Conservation (phyloP, 92 coral and sea anemone genomes). For the Palythoa grandis region DNA sequence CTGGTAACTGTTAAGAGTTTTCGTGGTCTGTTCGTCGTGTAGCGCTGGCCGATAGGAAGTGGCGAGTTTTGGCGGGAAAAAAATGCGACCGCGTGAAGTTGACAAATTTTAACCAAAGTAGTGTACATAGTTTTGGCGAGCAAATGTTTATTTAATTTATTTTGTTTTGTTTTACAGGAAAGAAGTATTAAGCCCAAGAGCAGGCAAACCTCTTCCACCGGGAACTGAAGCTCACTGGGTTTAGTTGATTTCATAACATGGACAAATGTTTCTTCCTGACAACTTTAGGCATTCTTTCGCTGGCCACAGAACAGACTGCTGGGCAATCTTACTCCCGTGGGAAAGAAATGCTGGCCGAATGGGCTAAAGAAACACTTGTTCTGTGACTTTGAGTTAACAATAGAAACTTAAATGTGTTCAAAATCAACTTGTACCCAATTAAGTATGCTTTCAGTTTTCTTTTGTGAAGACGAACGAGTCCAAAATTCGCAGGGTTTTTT, state of each 20-base stretch:
- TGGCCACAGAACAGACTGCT: not conserved
- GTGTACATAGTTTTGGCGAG: not conserved
- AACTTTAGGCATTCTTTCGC: not conserved
- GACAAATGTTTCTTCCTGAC: not conserved
- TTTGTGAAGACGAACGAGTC: not conserved
- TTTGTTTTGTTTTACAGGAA: constrained; percentile 11
- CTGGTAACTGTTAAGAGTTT: not conserved
- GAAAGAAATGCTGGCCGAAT: not conserved
- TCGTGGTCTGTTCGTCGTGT: not conserved
- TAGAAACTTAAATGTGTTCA: not conserved
- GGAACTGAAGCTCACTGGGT: constrained; percentile 47
- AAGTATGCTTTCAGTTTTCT: not conserved
- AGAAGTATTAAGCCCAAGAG: constrained; percentile 36
- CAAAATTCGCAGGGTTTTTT: not conserved
- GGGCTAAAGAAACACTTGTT: not conserved
- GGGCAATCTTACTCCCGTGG: not conserved
- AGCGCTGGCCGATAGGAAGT: not conserved
- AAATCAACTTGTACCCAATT: not conserved
- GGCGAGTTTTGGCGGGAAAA: not conserved
- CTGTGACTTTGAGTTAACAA: not conserved
- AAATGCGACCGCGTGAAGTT: not conserved
- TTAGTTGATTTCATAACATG: not conserved
- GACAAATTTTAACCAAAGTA: not conserved
- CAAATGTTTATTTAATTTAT: not conserved
- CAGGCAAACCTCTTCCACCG: constrained; percentile 37